Base-by-base conservation (phyloP, 2,888 invertebrate species). In the Notodonta dromedarius region DNA sequence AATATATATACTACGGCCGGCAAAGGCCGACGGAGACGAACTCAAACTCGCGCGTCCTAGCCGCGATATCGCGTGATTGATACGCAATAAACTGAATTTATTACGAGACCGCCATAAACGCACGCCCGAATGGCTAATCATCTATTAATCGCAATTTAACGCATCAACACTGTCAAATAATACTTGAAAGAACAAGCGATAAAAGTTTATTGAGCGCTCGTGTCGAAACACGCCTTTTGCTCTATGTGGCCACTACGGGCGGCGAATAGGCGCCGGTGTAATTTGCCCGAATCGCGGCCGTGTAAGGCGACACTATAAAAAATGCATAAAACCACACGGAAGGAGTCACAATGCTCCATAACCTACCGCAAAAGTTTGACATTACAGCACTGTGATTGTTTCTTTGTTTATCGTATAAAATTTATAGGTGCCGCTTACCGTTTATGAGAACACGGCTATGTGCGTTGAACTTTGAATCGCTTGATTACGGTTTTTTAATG, bases 401-500 rank as follows among this genome's bases (percentile, higher is more conserved):
- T 88, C 90, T 87, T 87, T 93, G 91, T 92, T 90, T 91, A 89
- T 89, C 84, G 86, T 84, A 88, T 87, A 84, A 85, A 87, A 87
- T 89, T 90, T 85, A 75, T 75, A 75, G 75, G 77, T 80, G 80
- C 84, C 82, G 78, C 79, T 80, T 83, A 80, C 83, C 78, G 82
- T 88, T 87, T 89, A 88, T 69, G 77, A 75, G 73, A 81, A 79
- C 79, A 79, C 78, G 80, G 80, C 83, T 79, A 70, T 86, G 88
- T 87, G 76, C 89, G 83, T 88, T 90, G 92, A 93, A 90, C 93
- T 88, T 82, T 85, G 80, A 87, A 90, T 88, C 86, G 85, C 78
- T 83, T 88, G 88, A 91, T 91, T 91, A 90, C 87, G 86, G 84
- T 83, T 89, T 90, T 88, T 91, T 89, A 90, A 90, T 90, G 86